A percentile compares a stretch with the other conserved stretches of the same genome.
Conservation (phyloP, 2,797 vertebrate genomes). For the Furcifer pardalis region DNA sequence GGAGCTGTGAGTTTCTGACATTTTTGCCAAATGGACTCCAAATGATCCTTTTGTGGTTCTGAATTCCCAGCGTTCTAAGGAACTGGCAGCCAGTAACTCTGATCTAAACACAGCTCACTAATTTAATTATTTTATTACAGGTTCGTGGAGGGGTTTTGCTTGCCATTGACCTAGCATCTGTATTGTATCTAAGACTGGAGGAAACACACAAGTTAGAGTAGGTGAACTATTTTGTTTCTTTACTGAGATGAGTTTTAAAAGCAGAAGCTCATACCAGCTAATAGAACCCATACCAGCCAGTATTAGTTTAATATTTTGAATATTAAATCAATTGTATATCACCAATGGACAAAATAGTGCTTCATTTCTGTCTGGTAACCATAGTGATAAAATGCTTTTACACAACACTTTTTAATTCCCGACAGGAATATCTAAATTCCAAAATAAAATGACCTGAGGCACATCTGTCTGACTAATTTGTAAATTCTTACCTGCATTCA, state of each 20-base stretch:
- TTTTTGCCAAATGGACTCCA: conserved; percentile 84
- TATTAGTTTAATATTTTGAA: conserved; percentile 40
- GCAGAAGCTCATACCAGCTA: too few species aligned
- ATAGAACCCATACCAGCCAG: conserved; percentile 40
- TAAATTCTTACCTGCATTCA: background rate
- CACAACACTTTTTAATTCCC: background rate
- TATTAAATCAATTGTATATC: conserved; percentile 2
- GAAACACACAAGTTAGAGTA: conserved; percentile 70
- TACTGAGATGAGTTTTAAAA: conserved; percentile 72
- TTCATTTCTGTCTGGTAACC: background rate
- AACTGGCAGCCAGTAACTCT: conserved; percentile 82
- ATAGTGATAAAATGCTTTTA: background rate
- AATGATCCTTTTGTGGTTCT: conserved; percentile 83
- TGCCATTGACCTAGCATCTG: conserved; percentile 79
- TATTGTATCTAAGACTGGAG: conserved; percentile 77
- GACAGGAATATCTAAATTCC: conserved; percentile 30
- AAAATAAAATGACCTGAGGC: background rate
- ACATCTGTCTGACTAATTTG: background rate
- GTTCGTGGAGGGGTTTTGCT: conserved; percentile 79
- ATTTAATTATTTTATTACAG: conserved; percentile 90
- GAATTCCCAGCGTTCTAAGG: conserved; percentile 82
- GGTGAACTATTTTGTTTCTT: conserved; percentile 81
- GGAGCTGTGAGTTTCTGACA: conserved; percentile 81
- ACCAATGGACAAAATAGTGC: background rate
- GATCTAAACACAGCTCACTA: conserved; percentile 83